These are phyloP conservation scores for Stenchaetothrips biformis DNA, from an alignment of 2,888 invertebrate genomes.

Conservation along the genomic window DNA sequence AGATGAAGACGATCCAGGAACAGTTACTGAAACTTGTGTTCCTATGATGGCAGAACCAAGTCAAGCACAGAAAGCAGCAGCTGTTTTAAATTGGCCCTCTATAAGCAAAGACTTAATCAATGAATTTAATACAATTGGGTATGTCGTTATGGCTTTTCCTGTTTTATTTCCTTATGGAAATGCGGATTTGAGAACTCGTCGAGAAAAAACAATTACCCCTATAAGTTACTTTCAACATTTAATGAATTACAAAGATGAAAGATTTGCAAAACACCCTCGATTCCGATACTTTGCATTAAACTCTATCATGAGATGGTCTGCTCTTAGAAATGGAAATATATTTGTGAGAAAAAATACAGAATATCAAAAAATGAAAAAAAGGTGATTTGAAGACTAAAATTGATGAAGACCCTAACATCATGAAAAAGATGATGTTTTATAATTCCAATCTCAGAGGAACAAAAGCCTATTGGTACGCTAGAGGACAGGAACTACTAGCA, in stretches of 20 bases:
- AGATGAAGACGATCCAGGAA: not conserved
- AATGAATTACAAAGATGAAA: conserved; percentile 26
- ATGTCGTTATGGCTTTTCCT: conserved; percentile 32
- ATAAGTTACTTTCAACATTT: conserved; percentile 27
- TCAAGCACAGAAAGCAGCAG: not conserved
- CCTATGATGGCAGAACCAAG: conserved; percentile 4
- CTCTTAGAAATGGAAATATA: conserved; percentile 12
- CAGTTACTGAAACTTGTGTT: not conserved
- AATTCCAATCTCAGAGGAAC: conserved; percentile 32
- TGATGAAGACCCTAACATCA: conserved; percentile 26
- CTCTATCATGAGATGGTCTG: not conserved
- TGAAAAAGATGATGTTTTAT: conserved; percentile 32
- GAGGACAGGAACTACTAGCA: conserved; percentile 31
- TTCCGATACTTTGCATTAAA: conserved; percentile 28
- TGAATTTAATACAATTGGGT: conserved; percentile 31
- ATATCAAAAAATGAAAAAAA: too few relatives aligned
- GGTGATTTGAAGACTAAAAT: not conserved
- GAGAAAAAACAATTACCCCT: not conserved
- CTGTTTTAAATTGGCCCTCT: conserved; percentile 3
- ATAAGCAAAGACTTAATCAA: conserved; percentile 18
- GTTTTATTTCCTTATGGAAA: conserved; percentile 32
- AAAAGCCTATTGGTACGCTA: conserved; percentile 32
- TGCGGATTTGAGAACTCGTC: conserved; percentile 30
- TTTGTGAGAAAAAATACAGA: too few relatives aligned
- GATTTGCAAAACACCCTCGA: conserved; percentile 30